Conservation (phyloP, 2,113 vertebrate genomes). For the Tinamus guttatus region DNA sequence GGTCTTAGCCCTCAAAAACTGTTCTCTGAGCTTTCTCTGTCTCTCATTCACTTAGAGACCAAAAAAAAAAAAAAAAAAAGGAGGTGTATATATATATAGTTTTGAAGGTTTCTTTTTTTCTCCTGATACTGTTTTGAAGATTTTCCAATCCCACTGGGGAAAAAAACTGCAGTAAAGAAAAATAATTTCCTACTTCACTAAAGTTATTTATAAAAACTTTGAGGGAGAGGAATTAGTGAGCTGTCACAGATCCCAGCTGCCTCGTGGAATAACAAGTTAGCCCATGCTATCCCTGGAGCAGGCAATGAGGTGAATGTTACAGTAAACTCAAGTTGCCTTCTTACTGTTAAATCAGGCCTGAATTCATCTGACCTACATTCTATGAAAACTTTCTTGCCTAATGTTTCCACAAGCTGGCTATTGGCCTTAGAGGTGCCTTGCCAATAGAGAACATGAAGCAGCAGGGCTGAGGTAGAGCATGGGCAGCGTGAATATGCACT, state of each 20-base stretch:
- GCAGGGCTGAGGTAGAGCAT: not conserved
- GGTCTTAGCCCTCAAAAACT: not conserved
- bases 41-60: not conserved
- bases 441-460: not conserved
- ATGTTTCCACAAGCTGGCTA: constrained; percentile 18
- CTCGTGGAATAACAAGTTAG: constrained; percentile 1
- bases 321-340: not conserved
- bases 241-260: not conserved
- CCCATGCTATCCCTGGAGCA: not conserved
- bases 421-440: constrained; percentile 6
- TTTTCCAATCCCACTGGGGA: not conserved
- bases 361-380: constrained; percentile 11
- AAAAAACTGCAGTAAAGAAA: not conserved
- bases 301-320: not conserved
- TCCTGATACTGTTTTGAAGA: not conserved
- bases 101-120: not conserved
- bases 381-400: not conserved
- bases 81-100: no score
- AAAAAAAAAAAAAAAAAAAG: not conserved
- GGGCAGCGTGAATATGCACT: not conserved
- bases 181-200: not conserved
- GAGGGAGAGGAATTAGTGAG: not conserved
- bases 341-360: not conserved
- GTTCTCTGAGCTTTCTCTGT: not conserved
- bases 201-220: not conserved